Conservation (phyloP, 2,888 invertebrate species). For the Tetranychus piercei region DNA sequence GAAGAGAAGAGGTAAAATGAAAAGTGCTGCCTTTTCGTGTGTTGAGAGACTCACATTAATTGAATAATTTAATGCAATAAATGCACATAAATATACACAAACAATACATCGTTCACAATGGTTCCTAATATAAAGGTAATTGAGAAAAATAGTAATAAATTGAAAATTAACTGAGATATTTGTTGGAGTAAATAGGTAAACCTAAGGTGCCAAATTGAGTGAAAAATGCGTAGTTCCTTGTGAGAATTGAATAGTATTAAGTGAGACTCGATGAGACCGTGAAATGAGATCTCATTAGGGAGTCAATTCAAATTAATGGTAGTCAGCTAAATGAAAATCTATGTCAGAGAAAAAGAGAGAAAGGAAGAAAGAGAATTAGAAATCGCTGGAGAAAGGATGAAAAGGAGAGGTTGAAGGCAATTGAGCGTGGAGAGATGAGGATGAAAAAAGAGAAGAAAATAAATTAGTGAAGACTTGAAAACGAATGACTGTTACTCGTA, state of each 20-base stretch:
- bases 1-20: too few species aligned
- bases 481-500: neutral
- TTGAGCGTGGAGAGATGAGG: neutral
- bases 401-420: neutral
- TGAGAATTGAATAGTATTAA: neutral
- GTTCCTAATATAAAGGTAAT: too few species aligned
- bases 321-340: neutral
- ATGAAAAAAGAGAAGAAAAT: neutral
- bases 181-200: too few species aligned
- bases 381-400: neutral
- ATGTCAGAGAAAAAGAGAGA: neutral
- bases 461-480: constrained; percentile 6
- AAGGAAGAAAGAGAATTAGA: constrained; percentile 2
- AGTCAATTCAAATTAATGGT: constrained; percentile 1
- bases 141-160: neutral
- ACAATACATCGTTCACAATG: too few species aligned
- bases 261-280: neutral
- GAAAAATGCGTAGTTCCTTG: neutral
- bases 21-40: too few species aligned
- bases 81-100: too few species aligned
- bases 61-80: too few species aligned
- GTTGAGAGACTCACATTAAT: too few species aligned
- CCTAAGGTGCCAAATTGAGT: too few species aligned
- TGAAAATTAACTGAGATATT: neutral
- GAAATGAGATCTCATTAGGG: neutral